Conservation (phyloP, 2,888 invertebrate species). For the Spilarctia lutea region DNA sequence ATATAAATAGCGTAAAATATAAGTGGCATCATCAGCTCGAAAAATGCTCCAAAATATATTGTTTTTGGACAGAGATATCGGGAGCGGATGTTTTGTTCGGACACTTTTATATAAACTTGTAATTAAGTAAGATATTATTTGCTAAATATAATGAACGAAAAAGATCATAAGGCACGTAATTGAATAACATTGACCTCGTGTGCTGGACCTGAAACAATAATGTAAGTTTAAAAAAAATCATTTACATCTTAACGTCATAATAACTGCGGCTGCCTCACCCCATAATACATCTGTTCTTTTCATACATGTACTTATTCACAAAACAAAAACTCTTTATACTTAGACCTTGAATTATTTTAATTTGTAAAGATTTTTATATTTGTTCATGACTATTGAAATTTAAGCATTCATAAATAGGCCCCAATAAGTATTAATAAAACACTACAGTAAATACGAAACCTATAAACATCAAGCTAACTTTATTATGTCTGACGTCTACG, state of each 20-base stretch:
- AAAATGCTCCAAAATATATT: constrained; percentile 19
- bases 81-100: constrained; percentile 41
- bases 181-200: constrained; percentile 55
- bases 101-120: constrained; percentile 37
- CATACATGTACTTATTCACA: constrained; percentile 34
- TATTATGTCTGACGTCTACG: constrained; percentile 28
- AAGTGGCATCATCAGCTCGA: constrained; percentile 12
- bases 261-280: neutral
- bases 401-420: constrained; percentile 7
- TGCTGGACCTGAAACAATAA: constrained; percentile 70
- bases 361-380: constrained; percentile 35
- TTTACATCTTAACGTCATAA: neutral
- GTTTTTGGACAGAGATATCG: constrained; percentile 45
- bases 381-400: constrained; percentile 17
- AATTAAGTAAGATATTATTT: constrained; percentile 37
- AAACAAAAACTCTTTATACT: constrained; percentile 33
- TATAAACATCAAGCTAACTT: constrained; percentile 16
- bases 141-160: constrained; percentile 50
- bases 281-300: neutral
- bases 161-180: constrained; percentile 74
- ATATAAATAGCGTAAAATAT: neutral
- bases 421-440: constrained; percentile 3
- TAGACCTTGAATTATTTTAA: constrained; percentile 24
- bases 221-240: neutral
- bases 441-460: neutral